Evolutionary conservation across 2,113 vertebrate species (phyloP).

Genomic region (Chrysemys picta): DNA sequence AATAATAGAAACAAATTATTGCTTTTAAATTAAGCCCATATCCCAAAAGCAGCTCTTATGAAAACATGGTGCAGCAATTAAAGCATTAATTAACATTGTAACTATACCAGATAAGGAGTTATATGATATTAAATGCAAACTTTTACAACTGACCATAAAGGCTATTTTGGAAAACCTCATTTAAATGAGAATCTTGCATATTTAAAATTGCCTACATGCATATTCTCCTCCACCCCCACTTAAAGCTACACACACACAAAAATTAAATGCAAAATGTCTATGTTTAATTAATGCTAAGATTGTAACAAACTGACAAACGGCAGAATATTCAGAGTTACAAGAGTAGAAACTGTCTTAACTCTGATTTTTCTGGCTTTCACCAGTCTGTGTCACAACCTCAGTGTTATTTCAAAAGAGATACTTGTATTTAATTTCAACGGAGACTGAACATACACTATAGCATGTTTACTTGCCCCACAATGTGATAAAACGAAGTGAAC

Average conservation of each 20-base stretch:
- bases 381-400: slow-evolving; percentile 7
- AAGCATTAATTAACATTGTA: slow-evolving; percentile 32
- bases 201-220: not conserved
- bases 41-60: not conserved
- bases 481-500: slow-evolving; percentile 26
- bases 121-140: not conserved
- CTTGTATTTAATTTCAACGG: slow-evolving; percentile 46
- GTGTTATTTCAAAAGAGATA: slow-evolving; percentile 4
- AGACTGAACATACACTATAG: slow-evolving; percentile 14
- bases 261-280: slow-evolving; percentile 45
- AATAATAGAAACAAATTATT: not conserved
- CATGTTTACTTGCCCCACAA: slow-evolving; percentile 24
- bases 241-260: slow-evolving; percentile 15
- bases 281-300: slow-evolving; percentile 13
- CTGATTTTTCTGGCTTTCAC: not conserved
- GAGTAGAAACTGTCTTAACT: not conserved
- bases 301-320: slow-evolving; percentile 1
- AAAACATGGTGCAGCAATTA: slow-evolving; percentile 19
- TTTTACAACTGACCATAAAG: not conserved
- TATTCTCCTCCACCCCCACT: slow-evolving; percentile 21
- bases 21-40: slow-evolving; percentile 32
- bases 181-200: not conserved
- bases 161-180: not conserved
- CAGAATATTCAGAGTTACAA: not conserved
- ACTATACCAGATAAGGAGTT: not conserved